Evolutionary conservation across 2,797 vertebrate species (phyloP).

Genomic region (Adrianichthys oophorus): DNA sequence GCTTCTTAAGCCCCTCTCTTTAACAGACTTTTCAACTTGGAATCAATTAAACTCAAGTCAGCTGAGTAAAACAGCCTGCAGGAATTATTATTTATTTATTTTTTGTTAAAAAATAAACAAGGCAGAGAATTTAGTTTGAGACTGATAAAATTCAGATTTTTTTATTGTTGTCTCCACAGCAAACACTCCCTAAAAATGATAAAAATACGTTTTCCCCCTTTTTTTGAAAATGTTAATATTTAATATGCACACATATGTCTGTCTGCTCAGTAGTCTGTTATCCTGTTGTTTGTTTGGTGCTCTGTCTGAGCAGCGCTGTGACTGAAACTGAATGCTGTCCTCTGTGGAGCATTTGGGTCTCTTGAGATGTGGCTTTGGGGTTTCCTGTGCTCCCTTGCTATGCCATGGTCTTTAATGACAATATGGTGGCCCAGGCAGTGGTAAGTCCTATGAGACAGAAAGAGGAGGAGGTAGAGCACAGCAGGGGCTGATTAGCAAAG

Average conservation of each 20-base stretch:
- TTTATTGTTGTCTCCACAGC: slow-evolving; percentile 42
- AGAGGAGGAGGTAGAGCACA: slow-evolving; percentile 21
- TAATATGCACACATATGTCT: slow-evolving; percentile 47
- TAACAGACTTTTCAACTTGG: slow-evolving; percentile 59
- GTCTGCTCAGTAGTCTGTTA: slow-evolving; percentile 42
- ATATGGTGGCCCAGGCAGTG: slow-evolving; percentile 77
- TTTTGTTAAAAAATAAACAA: slow-evolving; percentile 28
- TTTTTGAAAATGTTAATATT: slow-evolving; percentile 54
- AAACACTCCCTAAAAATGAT: slow-evolving; percentile 14
- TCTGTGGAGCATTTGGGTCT: slow-evolving; percentile 55
- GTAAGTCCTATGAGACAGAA: slow-evolving; percentile 54
- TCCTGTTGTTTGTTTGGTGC: slow-evolving; percentile 53
- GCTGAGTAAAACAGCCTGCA: slow-evolving; percentile 52
- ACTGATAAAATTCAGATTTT: slow-evolving; percentile 56
- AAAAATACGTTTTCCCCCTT: slow-evolving; percentile 16
- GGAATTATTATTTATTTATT: slow-evolving; percentile 50
- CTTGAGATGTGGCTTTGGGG: slow-evolving; percentile 70
- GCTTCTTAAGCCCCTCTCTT: slow-evolving; percentile 64
- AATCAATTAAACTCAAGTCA: slow-evolving; percentile 69
- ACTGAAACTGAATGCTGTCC: slow-evolving; percentile 51
- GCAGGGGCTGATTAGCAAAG: slow-evolving; percentile 61
- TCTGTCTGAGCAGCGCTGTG: slow-evolving; percentile 55
- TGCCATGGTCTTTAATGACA: slow-evolving; percentile 78
- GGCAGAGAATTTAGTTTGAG: slow-evolving; percentile 41
- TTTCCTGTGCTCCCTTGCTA: slow-evolving; percentile 64